Conservation (phyloP, 2,113 vertebrate genomes). For the Cricetomys ansorgei region DNA sequence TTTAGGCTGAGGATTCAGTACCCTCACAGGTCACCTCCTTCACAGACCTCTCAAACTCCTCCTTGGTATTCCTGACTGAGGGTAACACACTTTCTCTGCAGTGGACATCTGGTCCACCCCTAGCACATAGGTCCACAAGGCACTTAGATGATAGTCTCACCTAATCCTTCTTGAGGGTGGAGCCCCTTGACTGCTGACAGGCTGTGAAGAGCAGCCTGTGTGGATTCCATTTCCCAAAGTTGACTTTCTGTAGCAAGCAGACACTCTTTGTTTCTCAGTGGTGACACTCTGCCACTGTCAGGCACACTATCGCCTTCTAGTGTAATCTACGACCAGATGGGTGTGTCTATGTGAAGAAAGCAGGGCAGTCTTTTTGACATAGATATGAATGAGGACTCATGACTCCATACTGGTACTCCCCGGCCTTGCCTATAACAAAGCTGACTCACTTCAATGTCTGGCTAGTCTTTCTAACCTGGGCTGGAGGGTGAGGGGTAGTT, state of each 20-base stretch:
- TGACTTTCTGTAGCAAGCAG: not conserved
- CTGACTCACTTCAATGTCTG: not conserved
- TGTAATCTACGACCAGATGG: too few species aligned
- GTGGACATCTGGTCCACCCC: too few species aligned
- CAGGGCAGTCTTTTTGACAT: not conserved
- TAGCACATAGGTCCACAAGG: too few species aligned
- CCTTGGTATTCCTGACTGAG: not conserved
- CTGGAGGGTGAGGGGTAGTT: not conserved
- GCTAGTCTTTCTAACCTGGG: not conserved
- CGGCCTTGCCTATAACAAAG: not conserved
- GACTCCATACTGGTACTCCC: not conserved
- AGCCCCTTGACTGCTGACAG: not conserved
- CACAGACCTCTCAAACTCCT: too few species aligned
- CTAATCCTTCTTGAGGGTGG: not conserved
- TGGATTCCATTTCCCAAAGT: not conserved
- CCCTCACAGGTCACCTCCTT: not conserved
- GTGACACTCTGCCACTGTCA: fast-evolving
- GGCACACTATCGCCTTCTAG: not conserved
- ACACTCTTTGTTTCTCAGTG: not conserved
- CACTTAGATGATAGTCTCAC: not conserved
- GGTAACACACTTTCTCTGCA: not conserved
- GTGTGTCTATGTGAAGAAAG: too few species aligned
- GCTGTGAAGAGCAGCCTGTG: not conserved
- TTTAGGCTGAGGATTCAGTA: not conserved
- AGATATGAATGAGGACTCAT: not conserved